Evolutionary conservation across 2,888 invertebrate species (phyloP), one percentile per base, ranked within the genome.

Genomic region (Lasioglossum oenotherae): DNA sequence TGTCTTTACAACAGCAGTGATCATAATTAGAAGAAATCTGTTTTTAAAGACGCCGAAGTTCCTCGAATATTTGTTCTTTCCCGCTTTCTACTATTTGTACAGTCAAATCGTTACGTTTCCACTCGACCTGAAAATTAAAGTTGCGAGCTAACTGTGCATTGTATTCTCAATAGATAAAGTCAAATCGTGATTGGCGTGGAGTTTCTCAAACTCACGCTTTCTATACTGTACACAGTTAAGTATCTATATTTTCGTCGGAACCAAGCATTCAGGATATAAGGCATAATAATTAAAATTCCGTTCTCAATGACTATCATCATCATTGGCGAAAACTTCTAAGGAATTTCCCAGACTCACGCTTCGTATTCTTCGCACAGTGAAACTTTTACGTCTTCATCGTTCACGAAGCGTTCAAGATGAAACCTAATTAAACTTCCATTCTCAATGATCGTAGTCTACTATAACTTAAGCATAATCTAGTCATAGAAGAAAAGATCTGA

Each of bases 301-400:
- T 57, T 57, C 57, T 8, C 57, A n/a, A n/a, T 57, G 57, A 57
- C 23, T 57, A n/a, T 12, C 3, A n/a, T 57, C 57, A n/a, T 57
- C 57, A n/a, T 57, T n/a, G 57, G 12, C n/a, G 57, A 57, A 57
- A 57, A n/a, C 1, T 57, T n/a, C n/a, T 10, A n/a, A 10, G 4
- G 57, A n/a, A n/a, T 57, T 57, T 57, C 57, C n/a, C 57, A 57
- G 57, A 57, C 57, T n/a, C 57, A 57, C 57, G 57, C 57, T 57
- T 57, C n/a, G 57, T 57, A 57, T 57, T 57, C 57, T n/a, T n/a
- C 57, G 57, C 57, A 4, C n/a, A 12, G n/a, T 4, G 57, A 57
- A 57, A 57, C 57, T 57, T 57, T 10, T 57, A 57, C 57, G n/a
- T 57, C 57, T 57, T n/a, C 57, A n/a, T 57, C n/a, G 3, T 35